Conservation (phyloP, 2,888 invertebrate genomes). For the Magallana nippona region DNA sequence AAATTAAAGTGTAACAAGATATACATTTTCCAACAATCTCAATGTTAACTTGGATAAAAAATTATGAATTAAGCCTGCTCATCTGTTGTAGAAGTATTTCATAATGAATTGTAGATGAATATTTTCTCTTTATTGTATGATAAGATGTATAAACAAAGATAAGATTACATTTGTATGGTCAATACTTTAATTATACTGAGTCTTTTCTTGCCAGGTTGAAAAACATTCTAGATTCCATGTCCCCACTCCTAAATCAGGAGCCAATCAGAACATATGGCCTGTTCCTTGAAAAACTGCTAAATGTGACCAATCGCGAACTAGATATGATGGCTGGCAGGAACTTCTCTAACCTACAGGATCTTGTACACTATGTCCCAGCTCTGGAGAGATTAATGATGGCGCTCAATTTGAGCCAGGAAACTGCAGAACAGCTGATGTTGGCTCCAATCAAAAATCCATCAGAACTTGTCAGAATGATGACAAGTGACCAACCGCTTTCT, state of each 20-base stretch:
- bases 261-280: constrained; percentile 52
- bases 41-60: too few relatives aligned
- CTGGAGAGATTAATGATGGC: constrained; percentile 54
- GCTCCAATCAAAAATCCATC: constrained; percentile 56
- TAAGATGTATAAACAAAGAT: too few relatives aligned
- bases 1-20: too few relatives aligned
- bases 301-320: constrained; percentile 56
- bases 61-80: too few relatives aligned
- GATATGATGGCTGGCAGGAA: constrained; percentile 41
- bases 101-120: too few relatives aligned
- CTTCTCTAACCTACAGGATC: constrained; percentile 52
- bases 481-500: constrained; percentile 40
- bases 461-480: constrained; percentile 51
- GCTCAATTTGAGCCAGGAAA: constrained; percentile 53
- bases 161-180: neutral
- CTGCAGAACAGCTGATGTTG: constrained; percentile 52
- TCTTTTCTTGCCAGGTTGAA: constrained; percentile 43
- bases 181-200: too few relatives aligned
- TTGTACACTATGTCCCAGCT: constrained; percentile 53
- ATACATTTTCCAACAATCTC: too few relatives aligned
- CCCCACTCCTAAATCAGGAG: constrained; percentile 51
- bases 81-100: too few relatives aligned
- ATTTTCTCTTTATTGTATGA: too few relatives aligned
- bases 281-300: constrained; percentile 54
- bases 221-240: constrained; percentile 42